A percentile compares a stretch with the other conserved stretches of the same genome.
Conservation (phyloP, 2,113 vertebrate species). For the Plectropomus leopardus region DNA sequence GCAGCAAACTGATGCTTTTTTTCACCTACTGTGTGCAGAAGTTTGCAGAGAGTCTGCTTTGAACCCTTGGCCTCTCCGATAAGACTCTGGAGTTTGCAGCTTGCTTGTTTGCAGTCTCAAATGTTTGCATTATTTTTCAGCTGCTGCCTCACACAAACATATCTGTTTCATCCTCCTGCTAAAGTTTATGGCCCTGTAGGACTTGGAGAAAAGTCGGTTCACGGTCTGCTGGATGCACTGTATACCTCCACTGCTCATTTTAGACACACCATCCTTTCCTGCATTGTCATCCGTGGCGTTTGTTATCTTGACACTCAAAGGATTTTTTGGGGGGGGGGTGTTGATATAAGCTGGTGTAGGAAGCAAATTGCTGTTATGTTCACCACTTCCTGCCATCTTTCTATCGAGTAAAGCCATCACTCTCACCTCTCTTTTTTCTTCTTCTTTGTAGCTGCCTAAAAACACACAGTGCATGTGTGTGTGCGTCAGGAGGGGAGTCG, state of each 20-base stretch:
- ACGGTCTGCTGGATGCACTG: slow-evolving; percentile 38
- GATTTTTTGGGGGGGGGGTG: slow-evolving; percentile 38
- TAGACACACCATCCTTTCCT: slow-evolving; percentile 33
- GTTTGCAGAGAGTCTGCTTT: slow-evolving; percentile 61
- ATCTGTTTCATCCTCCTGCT: slow-evolving; percentile 54
- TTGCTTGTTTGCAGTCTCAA: slow-evolving; percentile 50
- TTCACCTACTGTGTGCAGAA: slow-evolving; percentile 51
- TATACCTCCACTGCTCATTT: slow-evolving; percentile 55
- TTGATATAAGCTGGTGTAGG: slow-evolving; percentile 34
- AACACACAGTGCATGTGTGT: slow-evolving; percentile 73
- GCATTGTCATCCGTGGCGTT: slow-evolving; percentile 50
- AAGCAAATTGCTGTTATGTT: slow-evolving; percentile 58
- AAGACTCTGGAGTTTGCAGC: slow-evolving; percentile 43
- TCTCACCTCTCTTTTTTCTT: slow-evolving; percentile 88
- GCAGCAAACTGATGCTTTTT: slow-evolving; percentile 9
- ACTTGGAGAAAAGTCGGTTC: slow-evolving; percentile 52
- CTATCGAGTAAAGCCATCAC: slow-evolving; percentile 75
- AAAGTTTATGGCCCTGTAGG: slow-evolving; percentile 57
- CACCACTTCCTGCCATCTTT: slow-evolving; percentile 35
- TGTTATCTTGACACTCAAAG: slow-evolving; percentile 65
- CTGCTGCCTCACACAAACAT: slow-evolving; percentile 40
- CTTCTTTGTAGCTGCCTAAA: slow-evolving; percentile 89
- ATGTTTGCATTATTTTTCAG: slow-evolving; percentile 58
- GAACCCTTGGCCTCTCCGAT: slow-evolving; percentile 56
- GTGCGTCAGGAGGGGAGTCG: slow-evolving; percentile 48